phyloP scores from a whole-genome alignment of 2,888 invertebrate species.

The Pantelozetes paolii region DNA sequence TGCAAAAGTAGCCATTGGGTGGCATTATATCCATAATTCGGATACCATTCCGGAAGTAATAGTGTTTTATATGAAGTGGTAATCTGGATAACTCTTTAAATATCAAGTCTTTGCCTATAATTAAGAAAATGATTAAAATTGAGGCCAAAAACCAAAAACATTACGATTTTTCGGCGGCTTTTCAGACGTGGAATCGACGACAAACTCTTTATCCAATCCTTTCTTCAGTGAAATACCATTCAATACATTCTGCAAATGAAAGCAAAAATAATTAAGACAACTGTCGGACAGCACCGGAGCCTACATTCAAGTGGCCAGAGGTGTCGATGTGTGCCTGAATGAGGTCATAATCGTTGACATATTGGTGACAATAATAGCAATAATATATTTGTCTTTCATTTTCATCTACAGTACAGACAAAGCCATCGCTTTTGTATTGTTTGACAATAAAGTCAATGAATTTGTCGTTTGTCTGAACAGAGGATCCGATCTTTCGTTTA shows the following conservation, averaged over 20 bases:
- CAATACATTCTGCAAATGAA: neutral
- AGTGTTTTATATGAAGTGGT: neutral
- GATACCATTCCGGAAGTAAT: constrained; percentile 9
- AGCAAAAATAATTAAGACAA: neutral
- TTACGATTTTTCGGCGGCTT: constrained; percentile 6
- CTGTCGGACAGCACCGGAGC: neutral
- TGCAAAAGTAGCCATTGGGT: constrained; percentile 23
- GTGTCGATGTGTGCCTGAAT: constrained; percentile 2
- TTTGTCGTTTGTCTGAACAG: neutral
- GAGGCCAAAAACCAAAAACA: neutral
- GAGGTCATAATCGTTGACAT: neutral
- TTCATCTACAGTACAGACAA: constrained; percentile 12
- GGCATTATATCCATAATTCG: neutral
- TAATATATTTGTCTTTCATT: constrained; percentile 15
- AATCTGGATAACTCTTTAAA: neutral
- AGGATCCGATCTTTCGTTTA: neutral
- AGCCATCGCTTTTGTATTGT: constrained; percentile 1
- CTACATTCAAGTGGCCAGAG: neutral
- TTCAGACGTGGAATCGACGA: neutral
- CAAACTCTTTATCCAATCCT: constrained; percentile 11
- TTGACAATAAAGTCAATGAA: constrained; percentile 5
- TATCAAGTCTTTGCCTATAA: neutral
- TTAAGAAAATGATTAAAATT: neutral
- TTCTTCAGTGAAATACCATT: neutral
- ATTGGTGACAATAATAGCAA: constrained; percentile 20